Conservation (phyloP, 53 echinoderm and acorn worm species). For the Antedon mediterranea region DNA sequence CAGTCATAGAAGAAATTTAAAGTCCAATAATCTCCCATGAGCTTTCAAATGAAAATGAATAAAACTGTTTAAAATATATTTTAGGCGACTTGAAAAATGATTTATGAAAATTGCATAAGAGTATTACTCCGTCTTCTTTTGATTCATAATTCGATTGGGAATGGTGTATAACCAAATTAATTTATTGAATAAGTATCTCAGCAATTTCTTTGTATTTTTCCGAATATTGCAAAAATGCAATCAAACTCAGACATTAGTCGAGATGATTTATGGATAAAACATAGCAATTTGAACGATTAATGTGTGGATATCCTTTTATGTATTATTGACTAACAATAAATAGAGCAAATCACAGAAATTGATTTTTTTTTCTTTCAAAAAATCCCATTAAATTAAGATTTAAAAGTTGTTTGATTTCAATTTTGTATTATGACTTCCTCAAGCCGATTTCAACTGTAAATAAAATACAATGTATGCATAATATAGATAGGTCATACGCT, state of each 20-base stretch:
- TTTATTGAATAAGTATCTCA: neutral
- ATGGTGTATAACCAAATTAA: neutral
- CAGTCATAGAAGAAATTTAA: neutral
- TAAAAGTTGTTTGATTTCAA: too few species aligned
- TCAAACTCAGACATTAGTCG: neutral
- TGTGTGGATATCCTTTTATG: too few species aligned
- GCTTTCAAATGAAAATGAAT: neutral
- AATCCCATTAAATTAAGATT: too few species aligned
- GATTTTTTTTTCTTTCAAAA: too few species aligned
- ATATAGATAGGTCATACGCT: too few species aligned
- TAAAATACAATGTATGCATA: too few species aligned
- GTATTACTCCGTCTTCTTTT: neutral
- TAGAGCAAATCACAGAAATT: too few species aligned
- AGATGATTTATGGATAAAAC: neutral
- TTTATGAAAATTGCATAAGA: neutral
- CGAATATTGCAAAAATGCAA: neutral
- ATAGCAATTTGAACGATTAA: neutral
- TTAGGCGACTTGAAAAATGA: neutral
- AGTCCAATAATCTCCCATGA: neutral
- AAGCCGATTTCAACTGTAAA: too few species aligned
- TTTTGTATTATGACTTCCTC: too few species aligned
- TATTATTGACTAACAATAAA: too few species aligned
- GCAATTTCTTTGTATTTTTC: neutral
- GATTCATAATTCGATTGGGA: neutral
- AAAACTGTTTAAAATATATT: neutral